These are phyloP conservation scores for Euphydryas editha DNA, from an alignment of 2,888 invertebrate species.

Conservation along the genomic window DNA sequence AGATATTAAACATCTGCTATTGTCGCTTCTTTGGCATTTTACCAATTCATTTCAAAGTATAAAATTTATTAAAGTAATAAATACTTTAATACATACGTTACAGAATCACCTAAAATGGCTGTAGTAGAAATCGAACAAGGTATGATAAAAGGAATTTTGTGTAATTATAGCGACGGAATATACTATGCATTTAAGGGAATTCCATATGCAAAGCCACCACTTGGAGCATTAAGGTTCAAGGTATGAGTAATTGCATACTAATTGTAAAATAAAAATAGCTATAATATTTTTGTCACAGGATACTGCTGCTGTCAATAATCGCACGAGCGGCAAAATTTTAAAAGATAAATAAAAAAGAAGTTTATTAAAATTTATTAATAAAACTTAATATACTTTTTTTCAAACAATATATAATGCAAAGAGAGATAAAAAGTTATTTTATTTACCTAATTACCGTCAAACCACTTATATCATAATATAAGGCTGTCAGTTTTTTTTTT, in stretches of 20 bases:
- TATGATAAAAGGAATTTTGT: slow-evolving; percentile 60
- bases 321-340: too few species aligned
- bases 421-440: too few species aligned
- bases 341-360: too few species aligned
- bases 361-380: too few species aligned
- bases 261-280: neutral
- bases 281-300: too few species aligned
- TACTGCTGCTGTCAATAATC: too few species aligned
- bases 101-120: slow-evolving; percentile 53
- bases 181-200: slow-evolving; percentile 81
- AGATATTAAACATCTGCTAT: neutral
- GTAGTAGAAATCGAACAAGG: slow-evolving; percentile 65
- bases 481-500: too few species aligned
- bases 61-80: slow-evolving; percentile 1
- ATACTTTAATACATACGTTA: too few species aligned
- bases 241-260: slow-evolving; percentile 52
- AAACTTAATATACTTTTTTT: too few species aligned
- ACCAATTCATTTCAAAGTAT: neutral
- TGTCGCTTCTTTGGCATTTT: neutral
- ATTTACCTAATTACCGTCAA: too few species aligned
- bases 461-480: too few species aligned
- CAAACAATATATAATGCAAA: too few species aligned
- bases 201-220: slow-evolving; percentile 84
- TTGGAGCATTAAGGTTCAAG: slow-evolving; percentile 84
- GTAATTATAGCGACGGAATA: slow-evolving; percentile 54